phyloP scores from a whole-genome alignment of 2,113 vertebrate species.

The Saccopteryx leptura region DNA sequence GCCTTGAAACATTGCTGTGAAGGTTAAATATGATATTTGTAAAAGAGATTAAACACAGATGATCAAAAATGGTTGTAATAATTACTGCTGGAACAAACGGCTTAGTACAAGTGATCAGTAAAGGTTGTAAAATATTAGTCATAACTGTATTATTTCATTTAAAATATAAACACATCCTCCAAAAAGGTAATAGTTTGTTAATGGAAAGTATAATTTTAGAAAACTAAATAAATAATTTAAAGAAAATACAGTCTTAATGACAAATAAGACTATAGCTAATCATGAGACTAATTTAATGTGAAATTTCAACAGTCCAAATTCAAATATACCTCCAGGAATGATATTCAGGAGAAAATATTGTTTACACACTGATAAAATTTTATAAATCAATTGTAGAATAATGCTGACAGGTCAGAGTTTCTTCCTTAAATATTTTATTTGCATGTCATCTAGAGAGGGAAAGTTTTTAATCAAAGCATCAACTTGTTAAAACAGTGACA shows the following conservation, averaged over 20 bases:
- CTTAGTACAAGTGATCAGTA: slow-evolving; percentile 23
- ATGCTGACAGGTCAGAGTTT: slow-evolving; percentile 13
- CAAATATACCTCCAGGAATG: slow-evolving; percentile 27
- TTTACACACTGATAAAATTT: slow-evolving; percentile 36
- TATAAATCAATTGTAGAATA: slow-evolving; percentile 55
- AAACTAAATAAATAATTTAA: slow-evolving; percentile 48
- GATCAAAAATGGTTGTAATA: slow-evolving; percentile 5
- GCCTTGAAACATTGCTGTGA: background rate
- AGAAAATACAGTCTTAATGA: background rate
- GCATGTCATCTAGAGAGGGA: background rate
- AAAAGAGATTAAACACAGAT: background rate
- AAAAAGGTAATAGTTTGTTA: slow-evolving; percentile 39
- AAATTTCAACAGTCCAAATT: slow-evolving; percentile 46
- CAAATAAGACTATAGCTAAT: slow-evolving; percentile 44
- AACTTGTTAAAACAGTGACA: slow-evolving; percentile 16
- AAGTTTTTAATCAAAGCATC: slow-evolving; percentile 56
- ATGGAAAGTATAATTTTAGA: slow-evolving; percentile 54
- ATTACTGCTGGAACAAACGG: slow-evolving; percentile 38
- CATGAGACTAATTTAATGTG: background rate
- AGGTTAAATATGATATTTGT: slow-evolving; percentile 10
- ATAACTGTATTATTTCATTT: background rate
- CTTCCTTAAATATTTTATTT: slow-evolving; percentile 62
- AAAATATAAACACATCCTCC: background rate
- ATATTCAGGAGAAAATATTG: background rate
- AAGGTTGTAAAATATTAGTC: background rate